Evolutionary conservation across 2,797 vertebrate species (phyloP).

Genomic region (Echeneis naucrates): DNA sequence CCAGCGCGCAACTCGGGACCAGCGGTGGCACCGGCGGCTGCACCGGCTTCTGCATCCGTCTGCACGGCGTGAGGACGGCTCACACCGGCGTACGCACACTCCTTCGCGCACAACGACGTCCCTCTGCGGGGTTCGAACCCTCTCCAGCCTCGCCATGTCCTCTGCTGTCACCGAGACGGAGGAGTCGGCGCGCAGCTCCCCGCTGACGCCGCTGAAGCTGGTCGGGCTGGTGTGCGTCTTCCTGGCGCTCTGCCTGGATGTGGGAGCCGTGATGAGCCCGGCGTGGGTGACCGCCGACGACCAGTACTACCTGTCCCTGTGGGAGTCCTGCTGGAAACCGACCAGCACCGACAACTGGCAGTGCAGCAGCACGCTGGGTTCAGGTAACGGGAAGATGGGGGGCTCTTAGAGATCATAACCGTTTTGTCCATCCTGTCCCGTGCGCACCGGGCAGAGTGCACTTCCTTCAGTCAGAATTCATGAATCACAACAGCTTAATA

Average conservation of each 20-base stretch:
- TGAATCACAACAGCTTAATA: background rate
- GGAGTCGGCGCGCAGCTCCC: slow-evolving; percentile 87
- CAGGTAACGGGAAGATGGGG: slow-evolving; percentile 80
- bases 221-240: slow-evolving; percentile 97
- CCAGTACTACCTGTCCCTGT: slow-evolving; percentile 95
- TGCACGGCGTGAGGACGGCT: background rate
- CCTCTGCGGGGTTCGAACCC: slow-evolving; percentile 1
- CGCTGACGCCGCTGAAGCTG: slow-evolving; percentile 95
- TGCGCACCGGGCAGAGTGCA: slow-evolving; percentile 5
- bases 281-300: slow-evolving; percentile 99
- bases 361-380: slow-evolving; percentile 92
- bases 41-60: background rate
- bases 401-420: background rate
- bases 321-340: slow-evolving; percentile 95
- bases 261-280: slow-evolving; percentile 95
- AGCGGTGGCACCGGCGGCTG: slow-evolving; percentile 30
- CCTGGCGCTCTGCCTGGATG: slow-evolving; percentile 94
- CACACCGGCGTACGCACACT: background rate
- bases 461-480: background rate
- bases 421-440: slow-evolving; percentile 3
- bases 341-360: slow-evolving; percentile 89
- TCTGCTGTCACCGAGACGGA: slow-evolving; percentile 92
- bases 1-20: slow-evolving; percentile 55
- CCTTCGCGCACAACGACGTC: background rate
- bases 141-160: slow-evolving; percentile 84